Base-by-base conservation (phyloP, 1,140 invertebrate species). In the Stenopsyche tienmushanensis region DNA sequence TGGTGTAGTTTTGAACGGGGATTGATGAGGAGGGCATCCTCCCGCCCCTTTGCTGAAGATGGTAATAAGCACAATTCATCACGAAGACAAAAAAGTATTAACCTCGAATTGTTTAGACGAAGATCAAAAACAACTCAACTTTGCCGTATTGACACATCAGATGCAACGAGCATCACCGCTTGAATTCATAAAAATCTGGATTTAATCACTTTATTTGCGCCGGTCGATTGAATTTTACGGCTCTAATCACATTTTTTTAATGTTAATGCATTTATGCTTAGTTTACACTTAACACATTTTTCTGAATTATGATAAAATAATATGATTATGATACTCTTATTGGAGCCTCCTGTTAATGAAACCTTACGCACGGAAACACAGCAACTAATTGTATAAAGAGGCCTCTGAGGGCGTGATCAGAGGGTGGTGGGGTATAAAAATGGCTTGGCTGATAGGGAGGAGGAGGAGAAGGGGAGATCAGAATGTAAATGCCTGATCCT, bases 11-110 rank as follows among this genome's bases (percentile, higher is more conserved):
- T 2, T 50, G 47, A 15, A 29, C 20, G 8, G 42, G 57, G 7
- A 60, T 23, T n/a, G 57, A 20, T 17, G 34, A 41, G 3, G 58
- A 1, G 9, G 41, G 5, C 7, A 34, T 24, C 2, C 62, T 59
- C 49, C 54, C 50, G 60, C 50, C 62, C 24, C 55, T 58, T 15
- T 69, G 57, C 45, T 65, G 67, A 34, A 42, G 21, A 57, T 45
- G 68, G 55, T 66, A 70, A 66, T 70, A 70, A 23, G 64, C 62
- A 60, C 68, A 70, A 70, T 70, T 70, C 68, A 70, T 69, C 39
- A 23, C 34, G 5, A 34, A 2, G 25, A n/a, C n/a, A n/a, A n/a
- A n/a, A n/a, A n/a, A n/a, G n/a, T n/a, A n/a, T n/a, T n/a, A n/a
- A 18, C 45, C 3, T 20, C 18, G 3, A 8, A 44, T 50, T 15